Percentiles rank a stretch among this genome's conserved stretches.
These are phyloP conservation scores for Mythimna albipuncta DNA, from an alignment of 2,888 invertebrate genomes.

Conservation along the genomic window DNA sequence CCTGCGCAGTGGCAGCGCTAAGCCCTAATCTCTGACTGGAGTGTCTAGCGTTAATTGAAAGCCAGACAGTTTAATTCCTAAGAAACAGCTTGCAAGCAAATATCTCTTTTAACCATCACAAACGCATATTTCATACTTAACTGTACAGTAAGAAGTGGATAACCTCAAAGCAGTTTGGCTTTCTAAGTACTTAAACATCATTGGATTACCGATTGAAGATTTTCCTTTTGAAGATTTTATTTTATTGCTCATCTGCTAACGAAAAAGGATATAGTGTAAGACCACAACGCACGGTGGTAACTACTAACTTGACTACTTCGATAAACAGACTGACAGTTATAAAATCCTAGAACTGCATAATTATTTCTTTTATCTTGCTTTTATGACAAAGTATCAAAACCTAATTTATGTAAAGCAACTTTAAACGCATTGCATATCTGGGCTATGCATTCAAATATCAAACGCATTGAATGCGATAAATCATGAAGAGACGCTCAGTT, in stretches of 20 bases:
- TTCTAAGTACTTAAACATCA: constrained; percentile 26
- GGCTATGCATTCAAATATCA: constrained; percentile 36
- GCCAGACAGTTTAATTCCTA: constrained; percentile 82
- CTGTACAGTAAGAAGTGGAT: not conserved
- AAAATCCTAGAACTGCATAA: constrained; percentile 13
- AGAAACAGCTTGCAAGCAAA: constrained; percentile 72
- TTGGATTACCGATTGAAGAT: constrained; percentile 1
- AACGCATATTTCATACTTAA: constrained; percentile 17
- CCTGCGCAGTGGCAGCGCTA: constrained; percentile 63
- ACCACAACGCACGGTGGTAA: constrained; percentile 27
- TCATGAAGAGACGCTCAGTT: constrained; percentile 68
- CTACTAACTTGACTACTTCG: constrained; percentile 4
- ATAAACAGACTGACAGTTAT: constrained; percentile 1
- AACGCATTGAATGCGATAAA: constrained; percentile 57
- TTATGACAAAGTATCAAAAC: not conserved
- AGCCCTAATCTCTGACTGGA: constrained; percentile 69
- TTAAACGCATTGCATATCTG: constrained; percentile 7
- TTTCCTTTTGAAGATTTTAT: constrained; percentile 52
- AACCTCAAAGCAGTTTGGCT: constrained; percentile 2
- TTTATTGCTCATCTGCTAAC: constrained; percentile 17
- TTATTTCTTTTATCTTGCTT: constrained; percentile 9
- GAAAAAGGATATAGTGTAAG: constrained; percentile 10
- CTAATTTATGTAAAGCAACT: constrained; percentile 1
- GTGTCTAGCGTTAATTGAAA: constrained; percentile 79
- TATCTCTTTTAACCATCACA: constrained; percentile 54